Evolutionary conservation across 2,888 invertebrate genomes (phyloP), one percentile per base, ranked within the genome.

Genomic region (Gryllus longicercus): DNA sequence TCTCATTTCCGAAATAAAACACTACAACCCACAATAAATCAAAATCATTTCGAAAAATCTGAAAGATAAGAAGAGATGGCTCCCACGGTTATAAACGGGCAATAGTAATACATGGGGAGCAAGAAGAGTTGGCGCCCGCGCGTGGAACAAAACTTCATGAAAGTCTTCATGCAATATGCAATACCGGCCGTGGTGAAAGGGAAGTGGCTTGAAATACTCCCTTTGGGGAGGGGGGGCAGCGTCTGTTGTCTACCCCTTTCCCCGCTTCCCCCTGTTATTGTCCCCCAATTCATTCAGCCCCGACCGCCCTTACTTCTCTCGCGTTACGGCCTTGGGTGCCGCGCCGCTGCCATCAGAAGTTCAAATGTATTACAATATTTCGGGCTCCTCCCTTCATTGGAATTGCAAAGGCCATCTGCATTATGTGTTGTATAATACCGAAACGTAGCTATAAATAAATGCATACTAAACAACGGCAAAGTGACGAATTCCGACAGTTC

Each of bases 311-410:
- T 14, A 63, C 63, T 63, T 63, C 63, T 63, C 63, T 63, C 63
- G 63, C 63, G 63, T 63, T 38, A 38, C 38, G 38, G 38, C 38
- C 38, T 38, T 38, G 63, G n/a, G 63, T n/a, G 14, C 14, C 14
- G n/a, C 8, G 5, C 63, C n/a, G n/a, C 63, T 63, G 11, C 63
- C 63, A 63, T 63, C 63, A 63, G 63, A n/a, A 63, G 16, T 63
- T 63, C 63, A 63, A 38, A 63, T 63, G 63, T 63, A 63, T 63
- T 63, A 63, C 63, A 63, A 63, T 63, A 63, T n/a, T n/a, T n/a
- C n/a, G 63, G 63, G 63, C 14, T 63, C 63, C 63, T 63, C 63
- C 63, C 63, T 63, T 63, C 63, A 63, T 63, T 63, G 63, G 63
- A 63, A 63, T 63, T 63, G 63, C 63, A 63, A 63, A 63, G n/a